A percentile compares a stretch with the other conserved stretches of the same genome.
Conservation (phyloP, 2,888 invertebrate genomes). For the Dicyrtoma fusca region DNA sequence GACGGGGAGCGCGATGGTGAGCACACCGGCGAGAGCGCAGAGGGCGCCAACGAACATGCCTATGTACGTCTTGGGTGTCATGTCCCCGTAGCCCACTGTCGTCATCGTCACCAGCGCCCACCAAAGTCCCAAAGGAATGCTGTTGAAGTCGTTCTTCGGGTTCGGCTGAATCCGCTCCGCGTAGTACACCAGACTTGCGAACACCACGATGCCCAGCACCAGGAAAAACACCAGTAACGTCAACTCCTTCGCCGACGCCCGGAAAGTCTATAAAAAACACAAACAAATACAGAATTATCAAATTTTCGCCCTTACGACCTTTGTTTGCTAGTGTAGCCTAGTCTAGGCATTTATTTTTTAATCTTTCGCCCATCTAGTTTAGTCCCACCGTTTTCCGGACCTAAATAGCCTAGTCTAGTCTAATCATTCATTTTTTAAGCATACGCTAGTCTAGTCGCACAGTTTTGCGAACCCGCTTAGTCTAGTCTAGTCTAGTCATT, state of each 20-base stretch:
- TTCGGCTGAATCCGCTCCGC: constrained; percentile 95
- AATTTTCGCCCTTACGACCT: too few species aligned
- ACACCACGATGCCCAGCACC: constrained; percentile 96
- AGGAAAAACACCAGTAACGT: constrained; percentile 96
- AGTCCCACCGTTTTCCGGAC: too few species aligned
- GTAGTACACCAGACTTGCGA: constrained; percentile 95
- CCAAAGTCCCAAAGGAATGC: constrained; percentile 96
- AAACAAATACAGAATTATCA: too few species aligned
- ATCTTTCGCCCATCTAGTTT: too few species aligned
- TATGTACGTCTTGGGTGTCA: constrained; percentile 97
- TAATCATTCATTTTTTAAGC: too few species aligned
- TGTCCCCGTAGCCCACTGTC: constrained; percentile 94
- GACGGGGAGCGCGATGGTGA: constrained; percentile 97
- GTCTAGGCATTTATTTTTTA: too few species aligned
- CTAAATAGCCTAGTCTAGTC: too few species aligned
- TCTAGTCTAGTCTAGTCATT: too few species aligned
- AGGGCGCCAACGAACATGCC: constrained; percentile 99
- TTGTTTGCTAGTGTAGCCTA: too few species aligned
- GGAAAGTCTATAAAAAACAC: constrained; percentile 69
- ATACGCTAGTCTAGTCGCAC: too few species aligned
- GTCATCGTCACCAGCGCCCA: constrained; percentile 98
- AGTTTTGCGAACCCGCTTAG: too few species aligned
- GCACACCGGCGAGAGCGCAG: constrained; percentile 96
- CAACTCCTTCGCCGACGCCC: constrained; percentile 95
- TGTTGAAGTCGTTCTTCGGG: constrained; percentile 96